Percentiles rank a stretch among this genome's conserved stretches.
These are phyloP conservation scores for Todiramphus saurophagus DNA, from an alignment of 2,113 vertebrate species.

Conservation along the genomic window DNA sequence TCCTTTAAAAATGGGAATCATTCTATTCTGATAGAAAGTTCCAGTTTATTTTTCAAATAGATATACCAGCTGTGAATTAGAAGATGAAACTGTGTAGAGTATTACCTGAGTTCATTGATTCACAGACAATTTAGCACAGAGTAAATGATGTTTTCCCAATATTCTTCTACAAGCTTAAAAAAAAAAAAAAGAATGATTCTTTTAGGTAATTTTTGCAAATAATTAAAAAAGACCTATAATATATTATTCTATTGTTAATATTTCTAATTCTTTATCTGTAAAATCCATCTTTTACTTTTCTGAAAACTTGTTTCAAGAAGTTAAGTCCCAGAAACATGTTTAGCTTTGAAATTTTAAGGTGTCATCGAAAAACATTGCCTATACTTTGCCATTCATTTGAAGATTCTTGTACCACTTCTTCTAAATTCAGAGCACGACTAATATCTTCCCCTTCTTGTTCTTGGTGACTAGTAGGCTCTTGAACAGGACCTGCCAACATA, in stretches of 20 bases:
- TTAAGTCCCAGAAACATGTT: not conserved
- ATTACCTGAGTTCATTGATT: conserved; percentile 77
- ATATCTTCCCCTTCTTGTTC: conserved; percentile 77
- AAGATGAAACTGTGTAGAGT: conserved; percentile 17
- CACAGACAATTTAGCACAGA: conserved; percentile 45
- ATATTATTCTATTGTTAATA: conserved; percentile 49
- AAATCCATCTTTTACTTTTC: conserved; percentile 10
- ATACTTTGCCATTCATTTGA: conserved; percentile 84
- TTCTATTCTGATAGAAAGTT: conserved; percentile 11
- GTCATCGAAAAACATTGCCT: conserved; percentile 80
- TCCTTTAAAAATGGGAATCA: conserved; percentile 47
- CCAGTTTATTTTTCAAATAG: conserved; percentile 36
- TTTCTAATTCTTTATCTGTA: conserved; percentile 33
- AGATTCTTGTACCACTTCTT: conserved; percentile 82
- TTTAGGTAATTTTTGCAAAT: conserved; percentile 32
- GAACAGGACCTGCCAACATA: conserved; percentile 64
- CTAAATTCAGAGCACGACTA: conserved; percentile 77
- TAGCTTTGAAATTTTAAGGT: not conserved
- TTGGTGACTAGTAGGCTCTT: conserved; percentile 62
- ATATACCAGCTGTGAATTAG: conserved; percentile 26
- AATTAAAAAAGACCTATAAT: conserved; percentile 58
- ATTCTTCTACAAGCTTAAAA: conserved; percentile 51
- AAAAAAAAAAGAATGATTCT: conserved; percentile 65
- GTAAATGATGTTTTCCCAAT: conserved; percentile 13
- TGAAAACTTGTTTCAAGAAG: not conserved